phyloP scores from a whole-genome alignment of 2,888 invertebrate genomes.

The Meandrusa payeni region DNA sequence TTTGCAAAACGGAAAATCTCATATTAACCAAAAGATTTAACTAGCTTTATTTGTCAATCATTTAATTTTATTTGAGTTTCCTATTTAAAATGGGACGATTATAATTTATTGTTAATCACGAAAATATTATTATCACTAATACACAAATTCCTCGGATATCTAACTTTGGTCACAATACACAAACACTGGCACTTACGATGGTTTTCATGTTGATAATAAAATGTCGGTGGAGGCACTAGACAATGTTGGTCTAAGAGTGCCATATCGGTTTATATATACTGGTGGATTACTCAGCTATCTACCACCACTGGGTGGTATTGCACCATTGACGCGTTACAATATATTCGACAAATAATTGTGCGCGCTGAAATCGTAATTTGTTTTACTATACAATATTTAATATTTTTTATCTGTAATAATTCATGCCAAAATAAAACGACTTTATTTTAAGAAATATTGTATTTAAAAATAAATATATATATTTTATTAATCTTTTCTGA shows the following conservation, averaged over 20 bases:
- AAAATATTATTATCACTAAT: background rate
- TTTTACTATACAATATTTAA: too few relatives aligned
- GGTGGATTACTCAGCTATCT: slow-evolving; percentile 57
- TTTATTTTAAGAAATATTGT: too few relatives aligned
- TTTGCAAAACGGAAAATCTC: background rate
- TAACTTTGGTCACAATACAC: slow-evolving; percentile 39
- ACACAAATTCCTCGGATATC: slow-evolving; percentile 23
- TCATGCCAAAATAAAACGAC: too few relatives aligned
- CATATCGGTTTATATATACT: slow-evolving; percentile 72
- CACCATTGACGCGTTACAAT: slow-evolving; percentile 66
- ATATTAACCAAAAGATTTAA: background rate
- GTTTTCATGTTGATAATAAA: slow-evolving; percentile 69
- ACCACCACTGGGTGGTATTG: slow-evolving; percentile 69
- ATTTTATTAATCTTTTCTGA: too few relatives aligned
- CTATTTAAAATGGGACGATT: too few relatives aligned
- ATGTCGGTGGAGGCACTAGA: slow-evolving; percentile 67
- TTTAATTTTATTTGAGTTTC: too few relatives aligned
- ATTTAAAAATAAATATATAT: too few relatives aligned
- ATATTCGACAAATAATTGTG: slow-evolving; percentile 64
- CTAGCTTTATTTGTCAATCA: too few relatives aligned
- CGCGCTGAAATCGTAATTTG: too few relatives aligned
- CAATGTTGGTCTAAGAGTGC: slow-evolving; percentile 68
- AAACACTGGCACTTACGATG: slow-evolving; percentile 71
- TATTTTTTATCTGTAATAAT: too few relatives aligned
- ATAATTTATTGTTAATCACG: too few relatives aligned